phyloP scores from a whole-genome alignment of 2,888 invertebrate genomes.

The Callyntrura guangdongensis region DNA sequence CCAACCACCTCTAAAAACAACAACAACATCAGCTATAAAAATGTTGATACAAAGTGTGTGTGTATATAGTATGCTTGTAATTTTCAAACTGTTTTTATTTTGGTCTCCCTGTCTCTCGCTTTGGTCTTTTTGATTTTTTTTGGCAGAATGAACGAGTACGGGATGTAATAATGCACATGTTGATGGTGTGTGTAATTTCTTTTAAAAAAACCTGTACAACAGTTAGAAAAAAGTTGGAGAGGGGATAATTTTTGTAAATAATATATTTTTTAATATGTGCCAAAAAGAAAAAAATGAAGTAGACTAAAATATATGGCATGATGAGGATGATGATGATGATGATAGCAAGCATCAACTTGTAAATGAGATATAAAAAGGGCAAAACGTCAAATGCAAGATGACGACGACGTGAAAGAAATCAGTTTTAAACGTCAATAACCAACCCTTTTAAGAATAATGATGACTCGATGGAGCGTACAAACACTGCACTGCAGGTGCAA shows the following conservation, averaged over 20 bases:
- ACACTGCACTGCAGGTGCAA: not conserved
- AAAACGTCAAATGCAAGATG: not conserved
- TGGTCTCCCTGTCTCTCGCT: not conserved
- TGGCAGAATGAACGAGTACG: not conserved
- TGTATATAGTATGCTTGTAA: not conserved
- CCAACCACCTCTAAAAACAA: not conserved
- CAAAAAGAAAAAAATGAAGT: not conserved
- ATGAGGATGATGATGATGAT: too few relatives aligned
- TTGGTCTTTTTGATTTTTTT: not conserved
- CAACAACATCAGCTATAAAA: not conserved
- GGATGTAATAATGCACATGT: not conserved
- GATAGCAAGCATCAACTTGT: constrained; percentile 6
- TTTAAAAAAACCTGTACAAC: constrained; percentile 16
- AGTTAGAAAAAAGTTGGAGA: constrained; percentile 5
- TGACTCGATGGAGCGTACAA: not conserved
- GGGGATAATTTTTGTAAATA: constrained; percentile 36
- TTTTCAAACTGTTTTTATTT: not conserved
- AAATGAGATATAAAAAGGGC: constrained; percentile 48
- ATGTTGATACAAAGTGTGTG: not conserved
- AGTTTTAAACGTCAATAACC: constrained; percentile 7
- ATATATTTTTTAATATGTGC: not conserved
- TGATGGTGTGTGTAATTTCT: not conserved
- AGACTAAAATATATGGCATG: not conserved
- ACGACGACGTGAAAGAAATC: constrained; percentile 10
- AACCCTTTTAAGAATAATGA: constrained; percentile 14